Evolutionary conservation across 2,113 vertebrate species (phyloP).

Genomic region (Cebidichthys violaceus): DNA sequence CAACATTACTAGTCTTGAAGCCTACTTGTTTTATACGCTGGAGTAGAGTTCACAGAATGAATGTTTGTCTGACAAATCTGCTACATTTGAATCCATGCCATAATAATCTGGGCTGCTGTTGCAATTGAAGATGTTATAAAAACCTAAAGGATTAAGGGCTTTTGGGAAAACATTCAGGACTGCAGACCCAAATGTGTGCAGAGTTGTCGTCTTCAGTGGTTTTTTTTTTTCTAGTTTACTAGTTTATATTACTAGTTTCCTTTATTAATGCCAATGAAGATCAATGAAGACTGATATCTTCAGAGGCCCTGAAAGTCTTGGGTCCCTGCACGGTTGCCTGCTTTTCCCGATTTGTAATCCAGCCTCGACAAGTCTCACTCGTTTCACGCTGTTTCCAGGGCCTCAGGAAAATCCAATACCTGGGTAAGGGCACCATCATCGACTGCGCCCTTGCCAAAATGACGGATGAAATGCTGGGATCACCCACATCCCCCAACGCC

Average conservation of each 20-base stretch:
- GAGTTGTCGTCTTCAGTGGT: not conserved
- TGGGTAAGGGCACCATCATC: slow-evolving; percentile 93
- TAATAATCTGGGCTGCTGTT: not conserved
- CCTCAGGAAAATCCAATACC: slow-evolving; percentile 82
- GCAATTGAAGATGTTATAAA: not conserved
- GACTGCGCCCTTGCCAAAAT: slow-evolving; percentile 93
- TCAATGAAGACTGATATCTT: not conserved
- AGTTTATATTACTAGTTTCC: not conserved
- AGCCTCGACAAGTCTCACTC: not conserved
- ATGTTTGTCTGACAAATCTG: not conserved
- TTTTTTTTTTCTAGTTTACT: not conserved
- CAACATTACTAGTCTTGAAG: not conserved
- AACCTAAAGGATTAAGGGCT: not conserved
- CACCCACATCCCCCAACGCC: fast-evolving
- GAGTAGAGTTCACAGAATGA: not conserved
- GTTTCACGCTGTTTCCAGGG: slow-evolving; percentile 43
- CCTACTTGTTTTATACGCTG: not conserved
- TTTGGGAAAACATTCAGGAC: not conserved
- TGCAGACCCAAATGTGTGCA: not conserved
- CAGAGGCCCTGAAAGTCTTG: not conserved
- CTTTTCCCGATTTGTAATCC: not conserved
- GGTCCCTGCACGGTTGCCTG: not conserved
- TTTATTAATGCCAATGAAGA: not conserved
- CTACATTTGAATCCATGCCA: not conserved
- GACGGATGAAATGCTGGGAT: slow-evolving; percentile 81